These are phyloP conservation scores for Peromyscus leucopus DNA, from an alignment of 2,113 vertebrate species.

Conservation along the genomic window DNA sequence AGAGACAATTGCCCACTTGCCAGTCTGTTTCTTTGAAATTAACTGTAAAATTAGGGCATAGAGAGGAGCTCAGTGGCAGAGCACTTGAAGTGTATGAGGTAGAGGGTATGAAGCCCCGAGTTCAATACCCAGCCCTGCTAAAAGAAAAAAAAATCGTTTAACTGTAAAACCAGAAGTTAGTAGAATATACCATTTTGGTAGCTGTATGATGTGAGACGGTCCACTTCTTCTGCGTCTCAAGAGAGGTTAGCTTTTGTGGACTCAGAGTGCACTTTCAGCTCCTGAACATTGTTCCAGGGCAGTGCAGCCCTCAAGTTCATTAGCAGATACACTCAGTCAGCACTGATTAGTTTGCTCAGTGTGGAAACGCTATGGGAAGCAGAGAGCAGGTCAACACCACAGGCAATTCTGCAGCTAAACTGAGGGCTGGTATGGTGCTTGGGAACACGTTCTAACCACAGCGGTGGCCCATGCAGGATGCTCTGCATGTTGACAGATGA, in stretches of 20 bases:
- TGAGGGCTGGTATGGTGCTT: fast-evolving
- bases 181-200: neutral
- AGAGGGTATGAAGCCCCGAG: neutral
- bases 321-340: neutral
- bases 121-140: neutral
- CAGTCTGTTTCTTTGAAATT: neutral
- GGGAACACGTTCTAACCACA: neutral
- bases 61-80: neutral
- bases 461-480: neutral
- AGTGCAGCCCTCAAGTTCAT: neutral
- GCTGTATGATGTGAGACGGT: no score
- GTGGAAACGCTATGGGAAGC: neutral
- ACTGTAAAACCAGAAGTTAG: neutral
- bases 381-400: neutral
- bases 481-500: neutral
- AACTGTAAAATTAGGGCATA: neutral
- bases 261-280: neutral
- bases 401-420: neutral
- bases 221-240: neutral
- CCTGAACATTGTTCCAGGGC: neutral
- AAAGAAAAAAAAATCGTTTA: neutral
- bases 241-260: neutral
- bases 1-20: neutral
- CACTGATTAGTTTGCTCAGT: neutral
- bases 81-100: neutral